These are phyloP conservation scores for Hirtodrosophila duncani DNA, from an alignment of 2,888 invertebrate genomes.

Conservation along the genomic window DNA sequence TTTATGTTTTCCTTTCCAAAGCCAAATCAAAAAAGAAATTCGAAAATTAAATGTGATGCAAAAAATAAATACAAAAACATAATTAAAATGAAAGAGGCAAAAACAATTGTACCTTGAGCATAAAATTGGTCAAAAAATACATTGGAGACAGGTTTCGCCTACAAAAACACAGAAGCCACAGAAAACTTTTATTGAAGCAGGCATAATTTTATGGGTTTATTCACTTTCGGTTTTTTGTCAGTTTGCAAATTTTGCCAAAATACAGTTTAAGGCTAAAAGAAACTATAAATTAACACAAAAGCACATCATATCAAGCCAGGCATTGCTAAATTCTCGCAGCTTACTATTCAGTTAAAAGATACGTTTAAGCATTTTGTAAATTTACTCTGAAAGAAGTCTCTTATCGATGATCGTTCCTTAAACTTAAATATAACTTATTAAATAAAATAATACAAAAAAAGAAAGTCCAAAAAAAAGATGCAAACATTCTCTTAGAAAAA, in stretches of 20 bases:
- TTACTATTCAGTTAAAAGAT: conserved; percentile 23
- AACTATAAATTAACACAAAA: conserved; percentile 23
- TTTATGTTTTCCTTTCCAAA: conserved; percentile 34
- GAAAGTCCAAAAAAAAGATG: neutral
- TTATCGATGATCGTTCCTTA: conserved; percentile 73
- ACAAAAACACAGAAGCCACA: conserved; percentile 24
- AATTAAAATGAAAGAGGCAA: conserved; percentile 17
- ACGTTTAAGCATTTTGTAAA: conserved; percentile 65
- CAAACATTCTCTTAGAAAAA: conserved; percentile 48
- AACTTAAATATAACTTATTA: no score
- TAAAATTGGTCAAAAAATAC: conserved; percentile 50
- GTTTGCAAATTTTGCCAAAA: conserved; percentile 71
- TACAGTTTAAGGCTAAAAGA: conserved; percentile 57
- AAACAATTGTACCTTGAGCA: conserved; percentile 69
- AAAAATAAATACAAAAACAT: conserved; percentile 24
- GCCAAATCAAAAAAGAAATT: conserved; percentile 69
- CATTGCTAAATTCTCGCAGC: conserved; percentile 8
- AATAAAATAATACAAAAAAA: no score
- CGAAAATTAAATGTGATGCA: conserved; percentile 61
- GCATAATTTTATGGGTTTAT: neutral
- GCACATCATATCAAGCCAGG: conserved; percentile 48
- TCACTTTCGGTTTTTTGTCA: neutral
- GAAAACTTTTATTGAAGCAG: neutral
- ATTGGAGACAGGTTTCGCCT: conserved; percentile 68
- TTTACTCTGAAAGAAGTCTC: conserved; percentile 66